Evolutionary conservation across 2,113 vertebrate genomes (phyloP).

Genomic region (Scophthalmus maximus): DNA sequence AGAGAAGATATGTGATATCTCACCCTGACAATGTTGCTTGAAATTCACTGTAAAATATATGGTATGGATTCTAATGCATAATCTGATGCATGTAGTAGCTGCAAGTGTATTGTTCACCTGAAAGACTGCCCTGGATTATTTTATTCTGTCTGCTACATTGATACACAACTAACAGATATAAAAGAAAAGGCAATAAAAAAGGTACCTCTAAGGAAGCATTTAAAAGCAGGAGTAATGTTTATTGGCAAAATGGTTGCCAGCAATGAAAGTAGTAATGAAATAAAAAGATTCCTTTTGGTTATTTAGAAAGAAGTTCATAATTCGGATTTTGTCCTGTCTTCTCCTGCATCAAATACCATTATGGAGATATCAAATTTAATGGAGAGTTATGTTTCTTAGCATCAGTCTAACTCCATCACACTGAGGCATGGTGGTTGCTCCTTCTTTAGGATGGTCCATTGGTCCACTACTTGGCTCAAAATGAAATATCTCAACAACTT

Average conservation of each 20-base stretch:
- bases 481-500: neutral
- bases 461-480: neutral
- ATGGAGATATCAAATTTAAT: neutral
- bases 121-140: constrained; percentile 6
- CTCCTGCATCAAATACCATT: neutral
- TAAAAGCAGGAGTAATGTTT: constrained; percentile 4
- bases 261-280: constrained; percentile 1
- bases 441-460: neutral
- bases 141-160: neutral
- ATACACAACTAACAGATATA: neutral
- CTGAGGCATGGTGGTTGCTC: neutral
- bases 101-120: neutral
- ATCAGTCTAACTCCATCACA: constrained; percentile 1
- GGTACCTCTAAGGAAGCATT: neutral
- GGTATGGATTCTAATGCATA: neutral
- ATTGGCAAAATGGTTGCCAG: neutral
- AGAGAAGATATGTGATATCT: constrained; percentile 18
- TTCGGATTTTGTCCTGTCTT: constrained; percentile 5
- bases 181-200: neutral
- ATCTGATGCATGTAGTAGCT: neutral
- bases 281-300: neutral
- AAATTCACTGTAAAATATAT: constrained; percentile 11
- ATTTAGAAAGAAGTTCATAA: neutral
- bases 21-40: neutral
- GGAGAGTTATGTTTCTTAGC: neutral